Evolutionary conservation across 2,797 vertebrate genomes (phyloP).

Genomic region (Pyrocephalus nanus): DNA sequence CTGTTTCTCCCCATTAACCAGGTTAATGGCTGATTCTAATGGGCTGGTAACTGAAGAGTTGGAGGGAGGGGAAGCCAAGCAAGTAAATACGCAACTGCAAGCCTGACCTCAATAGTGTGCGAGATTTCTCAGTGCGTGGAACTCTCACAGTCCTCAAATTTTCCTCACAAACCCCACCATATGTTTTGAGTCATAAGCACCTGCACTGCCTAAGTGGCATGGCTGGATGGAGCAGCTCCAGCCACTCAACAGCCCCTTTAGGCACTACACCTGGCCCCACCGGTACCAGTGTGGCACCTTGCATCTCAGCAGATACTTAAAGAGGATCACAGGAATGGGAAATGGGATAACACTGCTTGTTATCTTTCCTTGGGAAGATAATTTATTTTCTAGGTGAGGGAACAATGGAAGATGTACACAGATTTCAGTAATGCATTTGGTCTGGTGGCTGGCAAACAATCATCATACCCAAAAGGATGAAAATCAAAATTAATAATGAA

Average conservation of each 20-base stretch:
- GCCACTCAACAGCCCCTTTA: background rate
- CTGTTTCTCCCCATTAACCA: slow-evolving; percentile 46
- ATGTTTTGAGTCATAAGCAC: background rate
- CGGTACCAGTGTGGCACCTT: background rate
- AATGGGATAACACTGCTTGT: background rate
- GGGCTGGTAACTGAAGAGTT: background rate
- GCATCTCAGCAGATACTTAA: background rate
- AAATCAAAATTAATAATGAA: background rate
- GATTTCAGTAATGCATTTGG: background rate
- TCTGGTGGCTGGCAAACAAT: background rate
- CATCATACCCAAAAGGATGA: background rate
- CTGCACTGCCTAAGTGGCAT: background rate
- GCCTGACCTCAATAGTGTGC: slow-evolving; percentile 3
- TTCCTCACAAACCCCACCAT: background rate
- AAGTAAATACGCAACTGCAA: background rate
- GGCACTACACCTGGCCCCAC: background rate
- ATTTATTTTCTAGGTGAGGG: background rate
- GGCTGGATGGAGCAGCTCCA: background rate
- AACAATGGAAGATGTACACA: background rate
- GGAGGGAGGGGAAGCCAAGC: slow-evolving; percentile 11
- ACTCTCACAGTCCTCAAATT: background rate
- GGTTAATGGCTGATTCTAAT: slow-evolving; percentile 43
- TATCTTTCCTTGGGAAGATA: background rate
- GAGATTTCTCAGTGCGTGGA: background rate
- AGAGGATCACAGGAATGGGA: background rate